Base-by-base conservation (phyloP, 2,888 invertebrate genomes). In the Julus scandinavius region DNA sequence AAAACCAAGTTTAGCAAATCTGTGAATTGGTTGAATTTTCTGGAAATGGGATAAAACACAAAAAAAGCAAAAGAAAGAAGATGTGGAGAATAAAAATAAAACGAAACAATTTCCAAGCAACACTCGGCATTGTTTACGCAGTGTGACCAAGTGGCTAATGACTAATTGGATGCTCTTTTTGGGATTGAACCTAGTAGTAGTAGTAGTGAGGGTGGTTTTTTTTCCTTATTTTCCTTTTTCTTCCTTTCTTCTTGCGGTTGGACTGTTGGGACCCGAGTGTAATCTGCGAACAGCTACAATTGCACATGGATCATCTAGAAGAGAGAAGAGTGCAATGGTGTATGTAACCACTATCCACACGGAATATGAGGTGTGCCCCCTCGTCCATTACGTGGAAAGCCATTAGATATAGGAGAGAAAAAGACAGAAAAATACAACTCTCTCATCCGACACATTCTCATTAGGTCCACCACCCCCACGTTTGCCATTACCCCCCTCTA, bases 321-420 rank as follows among this genome's bases (percentile, higher is more conserved):
- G 54, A 4, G 15, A 13, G 2, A 13, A 15, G 54, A 54, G 54
- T 54, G 63, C 72, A 72, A 72, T 72, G 72, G 72, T 29, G 72
- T 72, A 72, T 72, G 72, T 29, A 72, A 72, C 72, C 72, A 72
- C 72, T 29, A 72, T 63, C 5, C 72, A 72, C 20, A 72, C 72
- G 72, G 72, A 72, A 72, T 72, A 72, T 72, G 72, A 72, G 72
- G 72, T 72, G 72, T 72, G 72, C 72, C 72, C 72, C 72, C 72
- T 72, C 72, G 72, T 72, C 72, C 72, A 72, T 72, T 72, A 72
- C 72, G 72, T 72, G 72, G 29, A 72, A 72, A 72, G 72, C 72
- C 72, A 72, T 72, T 72, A 72, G 72, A 29, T 72, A 20, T 29
- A 72, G 72, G 72, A 72, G 72, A 72, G 54, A 54, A 13, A 50